Evolutionary conservation across 2,888 invertebrate species (phyloP).

Genomic region (Operophtera brumata): DNA sequence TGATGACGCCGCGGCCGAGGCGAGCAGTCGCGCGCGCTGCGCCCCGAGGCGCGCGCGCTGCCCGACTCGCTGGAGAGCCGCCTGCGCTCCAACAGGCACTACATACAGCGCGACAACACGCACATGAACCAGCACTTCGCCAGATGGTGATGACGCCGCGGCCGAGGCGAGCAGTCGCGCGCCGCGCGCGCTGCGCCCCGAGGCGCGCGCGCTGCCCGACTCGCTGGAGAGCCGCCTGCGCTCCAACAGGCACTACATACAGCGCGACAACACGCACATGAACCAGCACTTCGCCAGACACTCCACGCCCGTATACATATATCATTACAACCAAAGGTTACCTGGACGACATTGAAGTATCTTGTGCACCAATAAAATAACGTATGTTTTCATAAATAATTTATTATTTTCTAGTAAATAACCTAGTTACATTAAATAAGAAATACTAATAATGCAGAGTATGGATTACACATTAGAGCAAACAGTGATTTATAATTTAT

Average conservation of each 20-base stretch:
- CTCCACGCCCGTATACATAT: too few relatives aligned
- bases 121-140: constrained; percentile 94
- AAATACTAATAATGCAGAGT: not conserved
- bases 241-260: constrained; percentile 94
- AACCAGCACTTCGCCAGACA: constrained; percentile 90
- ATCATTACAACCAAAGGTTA: too few relatives aligned
- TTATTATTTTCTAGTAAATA: not conserved
- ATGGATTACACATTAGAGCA: not conserved
- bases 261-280: constrained; percentile 89
- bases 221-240: constrained; percentile 92
- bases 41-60: constrained; percentile 77
- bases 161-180: constrained; percentile 60
- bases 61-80: constrained; percentile 89
- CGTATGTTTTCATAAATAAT: not conserved
- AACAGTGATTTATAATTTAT: not conserved
- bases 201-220: constrained; percentile 80
- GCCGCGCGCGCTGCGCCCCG: constrained; percentile 83
- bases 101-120: constrained; percentile 89
- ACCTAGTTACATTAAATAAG: not conserved
- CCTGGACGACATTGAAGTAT: too few relatives aligned
- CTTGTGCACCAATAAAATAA: constrained; percentile 1
- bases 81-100: constrained; percentile 93
- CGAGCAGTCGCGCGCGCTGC: constrained; percentile 80
- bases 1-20: constrained; percentile 47
- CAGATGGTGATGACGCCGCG: constrained; percentile 71